Evolutionary conservation across 2,113 vertebrate genomes (phyloP).

Genomic region (Lophura nycthemera): DNA sequence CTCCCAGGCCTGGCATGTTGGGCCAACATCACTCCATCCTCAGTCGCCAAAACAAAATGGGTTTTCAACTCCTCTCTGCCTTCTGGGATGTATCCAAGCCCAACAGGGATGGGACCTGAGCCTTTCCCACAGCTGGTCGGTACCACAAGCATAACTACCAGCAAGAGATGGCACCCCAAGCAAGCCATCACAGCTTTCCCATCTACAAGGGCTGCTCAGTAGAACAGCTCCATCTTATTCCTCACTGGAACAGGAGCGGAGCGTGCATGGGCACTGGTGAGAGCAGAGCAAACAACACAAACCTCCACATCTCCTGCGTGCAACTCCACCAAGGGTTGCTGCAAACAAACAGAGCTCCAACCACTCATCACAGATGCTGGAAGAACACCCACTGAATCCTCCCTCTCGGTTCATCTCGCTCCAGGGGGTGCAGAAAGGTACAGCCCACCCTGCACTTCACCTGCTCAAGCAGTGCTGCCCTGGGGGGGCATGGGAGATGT

Average conservation of each 20-base stretch:
- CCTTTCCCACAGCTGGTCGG: not conserved
- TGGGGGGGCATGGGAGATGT: accelerated
- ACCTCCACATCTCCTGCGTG: not conserved
- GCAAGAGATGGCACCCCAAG: not conserved
- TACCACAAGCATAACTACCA: not conserved
- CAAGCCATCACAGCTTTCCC: accelerated
- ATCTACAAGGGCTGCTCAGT: too few relatives aligned
- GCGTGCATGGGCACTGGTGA: accelerated
- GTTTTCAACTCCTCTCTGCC: not conserved
- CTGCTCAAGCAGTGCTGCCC: not conserved
- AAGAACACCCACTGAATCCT: not conserved
- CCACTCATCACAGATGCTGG: not conserved
- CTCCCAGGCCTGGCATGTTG: not conserved
- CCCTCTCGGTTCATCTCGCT: not conserved
- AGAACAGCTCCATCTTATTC: not conserved
- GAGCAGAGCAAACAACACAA: not conserved
- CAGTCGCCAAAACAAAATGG: not conserved
- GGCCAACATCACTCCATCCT: not conserved
- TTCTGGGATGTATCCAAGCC: not conserved
- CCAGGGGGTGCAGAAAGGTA: not conserved
- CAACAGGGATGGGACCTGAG: not conserved
- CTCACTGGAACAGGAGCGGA: not conserved
- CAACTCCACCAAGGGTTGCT: not conserved
- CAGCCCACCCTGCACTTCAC: not conserved
- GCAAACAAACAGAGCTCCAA: not conserved